Evolutionary conservation across 2,113 vertebrate species (phyloP), one percentile per base, ranked within the genome.

Genomic region (Phalacrocorax pelagicus): DNA sequence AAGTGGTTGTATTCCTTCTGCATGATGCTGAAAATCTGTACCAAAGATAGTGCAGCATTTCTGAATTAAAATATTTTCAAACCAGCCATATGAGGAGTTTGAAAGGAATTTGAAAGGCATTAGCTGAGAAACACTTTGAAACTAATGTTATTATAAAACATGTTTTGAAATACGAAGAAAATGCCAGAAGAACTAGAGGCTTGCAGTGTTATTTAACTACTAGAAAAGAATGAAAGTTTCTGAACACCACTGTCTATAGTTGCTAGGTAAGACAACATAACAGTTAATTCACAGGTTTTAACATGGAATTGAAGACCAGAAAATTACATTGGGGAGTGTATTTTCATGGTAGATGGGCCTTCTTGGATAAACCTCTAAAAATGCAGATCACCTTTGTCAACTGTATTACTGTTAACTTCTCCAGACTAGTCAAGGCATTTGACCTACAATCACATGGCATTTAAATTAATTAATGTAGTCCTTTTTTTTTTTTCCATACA

Each of bases 291-390:
- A 47, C 5, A 5, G 26, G 18, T 51, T 34, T 73, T 71, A n/a
- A 21, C 12, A 22, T 21, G 36, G 36, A 61, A 49, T 4, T 22
- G 27, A 30, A 74, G 36, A 46, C 23, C 27, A 73, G 17, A 65
- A 78, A 66, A n/a, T 8, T 2, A 62, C 8, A 10, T 15, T 5
- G 32, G 54, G 32, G 19, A 51, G 10, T 1, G 0, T 30, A 11
- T 36, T 82, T 52, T 70, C 34, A 44, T 46, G 15, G n/a, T 12
- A 72, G n/a, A 26, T 32, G 18, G 3, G 15, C 12, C 26, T 46
- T 85, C 42, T 51, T 52, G 11, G 88, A 47, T 26, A 69, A 86
- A 51, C 10, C 14, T 92, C 23, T 52, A 83, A 86, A 94, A 86
- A 51, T 11, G 5, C 12, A 44, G 38, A 47, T 80, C 3, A 40